phyloP scores from a whole-genome alignment of 1,140 invertebrate genomes.

The Mesaphorura yosii region DNA sequence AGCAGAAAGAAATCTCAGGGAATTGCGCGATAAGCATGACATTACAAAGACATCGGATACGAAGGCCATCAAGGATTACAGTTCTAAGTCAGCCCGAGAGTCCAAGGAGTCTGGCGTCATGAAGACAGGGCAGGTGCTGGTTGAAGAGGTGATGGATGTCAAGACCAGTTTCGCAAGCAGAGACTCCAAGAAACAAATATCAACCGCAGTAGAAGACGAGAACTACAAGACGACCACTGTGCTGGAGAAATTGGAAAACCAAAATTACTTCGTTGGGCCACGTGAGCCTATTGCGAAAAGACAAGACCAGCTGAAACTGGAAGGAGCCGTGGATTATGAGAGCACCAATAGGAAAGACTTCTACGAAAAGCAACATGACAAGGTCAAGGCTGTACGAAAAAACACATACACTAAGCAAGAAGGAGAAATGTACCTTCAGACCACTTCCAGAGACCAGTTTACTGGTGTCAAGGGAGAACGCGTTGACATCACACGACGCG shows the following conservation, averaged over 20 bases:
- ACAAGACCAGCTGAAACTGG: constrained; percentile 19
- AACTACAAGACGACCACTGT: constrained; percentile 22
- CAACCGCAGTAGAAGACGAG: constrained; percentile 22
- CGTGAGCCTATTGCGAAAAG: neutral
- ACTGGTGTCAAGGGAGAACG: neutral
- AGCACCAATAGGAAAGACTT: constrained; percentile 15
- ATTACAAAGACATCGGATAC: neutral
- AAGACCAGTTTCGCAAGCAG: constrained; percentile 23
- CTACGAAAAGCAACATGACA: constrained; percentile 19
- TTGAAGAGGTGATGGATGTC: constrained; percentile 28
- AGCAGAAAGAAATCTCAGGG: neutral
- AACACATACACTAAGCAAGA: constrained; percentile 27
- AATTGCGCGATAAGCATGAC: neutral
- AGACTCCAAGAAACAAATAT: constrained; percentile 18
- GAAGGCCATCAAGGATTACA: neutral
- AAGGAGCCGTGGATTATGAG: constrained; percentile 21
- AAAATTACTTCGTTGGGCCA: constrained; percentile 3
- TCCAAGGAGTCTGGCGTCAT: constrained; percentile 1
- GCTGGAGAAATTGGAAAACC: constrained; percentile 24
- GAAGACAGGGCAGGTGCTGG: constrained; percentile 20
- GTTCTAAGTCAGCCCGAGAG: neutral
- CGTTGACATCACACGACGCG: neutral
- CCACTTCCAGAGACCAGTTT: constrained; percentile 51
- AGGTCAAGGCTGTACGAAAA: constrained; percentile 11
- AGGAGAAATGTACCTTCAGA: constrained; percentile 44